These are phyloP conservation scores for Paguma larvata DNA, from an alignment of 2,797 vertebrate genomes.

Conservation along the genomic window DNA sequence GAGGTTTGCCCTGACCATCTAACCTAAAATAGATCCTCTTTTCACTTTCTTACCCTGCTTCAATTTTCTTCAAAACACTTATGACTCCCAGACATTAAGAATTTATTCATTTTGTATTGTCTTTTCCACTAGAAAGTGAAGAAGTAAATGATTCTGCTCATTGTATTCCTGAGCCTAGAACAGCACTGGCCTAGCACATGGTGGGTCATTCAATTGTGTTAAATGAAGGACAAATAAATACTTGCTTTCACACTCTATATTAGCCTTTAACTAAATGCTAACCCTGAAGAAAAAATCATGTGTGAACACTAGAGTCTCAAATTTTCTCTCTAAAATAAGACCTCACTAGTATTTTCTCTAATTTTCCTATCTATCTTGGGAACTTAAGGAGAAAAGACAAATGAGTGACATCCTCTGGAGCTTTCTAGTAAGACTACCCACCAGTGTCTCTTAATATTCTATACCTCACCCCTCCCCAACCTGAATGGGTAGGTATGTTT, in stretches of 20 bases:
- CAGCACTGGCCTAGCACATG: neutral
- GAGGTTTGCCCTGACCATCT: neutral
- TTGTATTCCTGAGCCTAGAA: neutral
- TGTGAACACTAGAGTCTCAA: slow-evolving; percentile 34
- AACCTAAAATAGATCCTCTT: slow-evolving; percentile 23
- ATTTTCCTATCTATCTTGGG: neutral
- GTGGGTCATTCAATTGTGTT: neutral
- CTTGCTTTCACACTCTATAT: neutral
- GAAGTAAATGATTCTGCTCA: neutral
- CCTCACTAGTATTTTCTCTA: slow-evolving; percentile 11
- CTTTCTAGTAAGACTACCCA: neutral
- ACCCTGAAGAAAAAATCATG: neutral
- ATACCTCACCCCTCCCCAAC: neutral
- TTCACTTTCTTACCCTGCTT: neutral
- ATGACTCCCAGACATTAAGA: slow-evolving; percentile 10
- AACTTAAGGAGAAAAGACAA: slow-evolving; percentile 56
- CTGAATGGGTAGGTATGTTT: neutral
- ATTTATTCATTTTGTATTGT: neutral
- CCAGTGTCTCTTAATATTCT: neutral
- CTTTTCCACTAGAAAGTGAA: slow-evolving; percentile 7
- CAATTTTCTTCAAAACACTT: slow-evolving; percentile 50
- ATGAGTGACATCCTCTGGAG: neutral
- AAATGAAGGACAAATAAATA: slow-evolving; percentile 28
- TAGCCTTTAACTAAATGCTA: slow-evolving; percentile 36
- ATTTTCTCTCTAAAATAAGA: slow-evolving; percentile 43